These are phyloP conservation scores for Fregetta grallaria DNA, from an alignment of 2,113 vertebrate genomes.

Conservation along the genomic window DNA sequence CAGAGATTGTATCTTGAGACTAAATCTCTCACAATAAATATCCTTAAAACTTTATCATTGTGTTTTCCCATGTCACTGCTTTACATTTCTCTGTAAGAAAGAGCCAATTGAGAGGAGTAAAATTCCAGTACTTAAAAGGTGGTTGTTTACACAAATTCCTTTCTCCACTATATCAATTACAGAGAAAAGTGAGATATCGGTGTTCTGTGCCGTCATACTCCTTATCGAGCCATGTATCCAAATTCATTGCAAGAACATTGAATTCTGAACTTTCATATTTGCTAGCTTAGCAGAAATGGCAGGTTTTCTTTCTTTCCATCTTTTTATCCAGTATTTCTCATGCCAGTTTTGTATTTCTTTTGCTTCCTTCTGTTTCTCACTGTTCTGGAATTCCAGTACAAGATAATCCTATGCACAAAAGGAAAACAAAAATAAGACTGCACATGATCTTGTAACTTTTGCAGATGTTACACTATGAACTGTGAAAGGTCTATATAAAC, in stretches of 20 bases:
- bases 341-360: background rate
- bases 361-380: background rate
- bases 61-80: background rate
- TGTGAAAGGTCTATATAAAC: background rate
- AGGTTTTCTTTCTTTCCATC: background rate
- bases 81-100: background rate
- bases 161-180: background rate
- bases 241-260: background rate
- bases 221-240: background rate
- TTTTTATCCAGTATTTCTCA: background rate
- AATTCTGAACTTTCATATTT: background rate
- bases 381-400: background rate
- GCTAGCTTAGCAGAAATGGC: background rate
- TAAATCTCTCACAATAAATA: background rate
- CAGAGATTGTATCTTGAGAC: background rate
- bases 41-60: background rate
- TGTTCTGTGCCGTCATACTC: background rate
- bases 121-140: background rate
- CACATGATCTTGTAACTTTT: background rate
- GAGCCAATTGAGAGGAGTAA: background rate
- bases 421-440: background rate
- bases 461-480: background rate
- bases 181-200: background rate
- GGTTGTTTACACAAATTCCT: constrained; percentile 4
- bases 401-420: background rate